Evolutionary conservation across 1,140 invertebrate genomes (phyloP).

Genomic region (Magallana angulata): DNA sequence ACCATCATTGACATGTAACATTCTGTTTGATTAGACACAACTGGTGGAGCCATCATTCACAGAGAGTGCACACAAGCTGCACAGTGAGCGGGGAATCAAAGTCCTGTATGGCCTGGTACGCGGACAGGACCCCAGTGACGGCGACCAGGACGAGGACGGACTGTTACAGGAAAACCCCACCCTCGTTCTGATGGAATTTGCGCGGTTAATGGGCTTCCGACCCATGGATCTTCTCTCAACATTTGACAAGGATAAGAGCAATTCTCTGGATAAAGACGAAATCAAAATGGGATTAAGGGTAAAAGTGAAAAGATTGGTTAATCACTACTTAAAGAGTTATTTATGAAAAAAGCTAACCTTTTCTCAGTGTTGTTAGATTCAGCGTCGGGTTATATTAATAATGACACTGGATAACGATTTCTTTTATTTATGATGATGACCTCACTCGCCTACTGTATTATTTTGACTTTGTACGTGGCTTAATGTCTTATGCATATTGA

Average conservation of each 20-base stretch:
- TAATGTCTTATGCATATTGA: too few species aligned
- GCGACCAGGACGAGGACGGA: conserved; percentile 53
- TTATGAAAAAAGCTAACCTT: too few species aligned
- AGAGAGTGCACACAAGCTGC: conserved; percentile 26
- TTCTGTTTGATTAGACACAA: too few species aligned
- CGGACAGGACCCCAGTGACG: conserved; percentile 37
- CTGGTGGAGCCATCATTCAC: conserved; percentile 56
- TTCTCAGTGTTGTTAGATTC: too few species aligned
- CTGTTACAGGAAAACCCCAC: conserved; percentile 62
- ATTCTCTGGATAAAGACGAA: conserved; percentile 65
- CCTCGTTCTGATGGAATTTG: conserved; percentile 69
- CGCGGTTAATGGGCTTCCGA: conserved; percentile 67
- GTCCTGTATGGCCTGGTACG: conserved; percentile 59
- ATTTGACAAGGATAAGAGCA: conserved; percentile 71
- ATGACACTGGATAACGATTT: too few species aligned
- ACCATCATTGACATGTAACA: not conserved
- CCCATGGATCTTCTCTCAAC: conserved; percentile 69
- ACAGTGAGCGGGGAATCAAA: conserved; percentile 46
- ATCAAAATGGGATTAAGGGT: conserved; percentile 70
- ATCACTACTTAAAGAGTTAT: too few species aligned
- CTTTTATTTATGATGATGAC: too few species aligned
- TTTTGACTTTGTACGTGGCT: too few species aligned
- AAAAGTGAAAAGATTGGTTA: not conserved
- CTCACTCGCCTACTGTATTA: too few species aligned
- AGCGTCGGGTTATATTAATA: too few species aligned